phyloP scores from a whole-genome alignment of 2,113 vertebrate genomes.

The Tretioscincus oriximinensis region DNA sequence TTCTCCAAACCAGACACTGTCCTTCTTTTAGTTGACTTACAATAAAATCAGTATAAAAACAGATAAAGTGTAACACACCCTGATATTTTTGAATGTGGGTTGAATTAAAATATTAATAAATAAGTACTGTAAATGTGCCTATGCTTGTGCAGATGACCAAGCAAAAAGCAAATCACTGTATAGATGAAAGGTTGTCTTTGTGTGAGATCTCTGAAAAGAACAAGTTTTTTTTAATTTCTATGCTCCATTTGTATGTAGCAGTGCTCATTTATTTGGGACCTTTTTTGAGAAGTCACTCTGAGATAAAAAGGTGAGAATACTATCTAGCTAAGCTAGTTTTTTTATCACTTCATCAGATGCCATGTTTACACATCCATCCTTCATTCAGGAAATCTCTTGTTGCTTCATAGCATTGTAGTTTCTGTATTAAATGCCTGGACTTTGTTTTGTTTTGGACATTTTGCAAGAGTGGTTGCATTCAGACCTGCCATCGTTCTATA shows the following conservation, averaged over 20 bases:
- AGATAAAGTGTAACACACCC: too few species aligned
- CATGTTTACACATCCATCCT: not conserved
- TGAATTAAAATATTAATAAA: too few species aligned
- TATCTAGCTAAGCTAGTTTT: not conserved
- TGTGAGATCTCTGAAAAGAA: not conserved
- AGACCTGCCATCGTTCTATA: slow-evolving; percentile 27
- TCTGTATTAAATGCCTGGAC: slow-evolving; percentile 23
- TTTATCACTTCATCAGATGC: not conserved
- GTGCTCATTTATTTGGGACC: not conserved
- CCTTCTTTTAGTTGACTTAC: too few species aligned
- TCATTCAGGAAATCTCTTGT: not conserved
- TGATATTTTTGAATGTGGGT: too few species aligned
- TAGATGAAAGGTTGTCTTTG: not conserved
- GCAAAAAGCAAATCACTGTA: not conserved
- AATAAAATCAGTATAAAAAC: too few species aligned
- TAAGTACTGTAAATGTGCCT: not conserved
- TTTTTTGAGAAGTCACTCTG: not conserved
- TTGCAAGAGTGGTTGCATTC: not conserved
- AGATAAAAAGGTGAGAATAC: not conserved
- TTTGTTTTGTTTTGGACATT: slow-evolving; percentile 12
- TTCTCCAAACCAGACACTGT: too few species aligned
- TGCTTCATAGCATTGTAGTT: not conserved
- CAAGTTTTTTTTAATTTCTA: too few species aligned
- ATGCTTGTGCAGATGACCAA: not conserved
- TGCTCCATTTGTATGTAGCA: not conserved